Evolutionary conservation across 2,888 invertebrate genomes (phyloP), one percentile per base, ranked within the genome.

Genomic region (Hydrotaea diabolus): DNA sequence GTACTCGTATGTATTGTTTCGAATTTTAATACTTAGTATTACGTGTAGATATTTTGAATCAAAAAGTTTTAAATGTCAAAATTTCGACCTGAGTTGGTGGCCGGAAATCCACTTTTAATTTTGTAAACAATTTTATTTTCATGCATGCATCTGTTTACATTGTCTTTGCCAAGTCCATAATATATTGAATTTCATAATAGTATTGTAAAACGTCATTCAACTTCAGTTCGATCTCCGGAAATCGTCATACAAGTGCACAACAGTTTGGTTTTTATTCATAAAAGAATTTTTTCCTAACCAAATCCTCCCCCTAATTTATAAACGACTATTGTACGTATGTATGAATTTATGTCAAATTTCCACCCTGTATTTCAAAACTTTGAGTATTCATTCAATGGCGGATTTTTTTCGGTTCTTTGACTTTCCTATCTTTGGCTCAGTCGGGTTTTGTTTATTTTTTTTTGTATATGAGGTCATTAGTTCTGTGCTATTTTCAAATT

Each of bases 401-500:
- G 57, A 9, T 21, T 5, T 57, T 59, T 11, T 49, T 49, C n/a
- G 49, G 15, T n/a, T 49, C 11, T 8, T 39, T 39, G 8, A 2
- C 11, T 5, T 64, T 64, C 43, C 11, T 26, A 31, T 31, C 31
- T n/a, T n/a, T n/a, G 31, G 2, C 31, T 31, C 3, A 4, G 7
- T 31, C 31, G 31, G 7, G 7, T 31, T 31, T 31, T 31, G 31
- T 31, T 26, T n/a, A 36, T 76, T 53, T 53, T 59, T 17, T 77
- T 64, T 39, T 59, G 26, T 77, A 72, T 77, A 82, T 82, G 82
- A 82, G 77, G 82, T 82, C 82, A 82, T 59, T 78, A 59, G 74
- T 82, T 66, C 59, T 82, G 59, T 78, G 23, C 13, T 39, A 1
- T 39, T 39, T 39, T 39, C 19, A 53, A 55, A 57, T 64, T 76